These are phyloP conservation scores for Cheilosia urbana DNA, from an alignment of 2,888 invertebrate species.

Conservation along the genomic window DNA sequence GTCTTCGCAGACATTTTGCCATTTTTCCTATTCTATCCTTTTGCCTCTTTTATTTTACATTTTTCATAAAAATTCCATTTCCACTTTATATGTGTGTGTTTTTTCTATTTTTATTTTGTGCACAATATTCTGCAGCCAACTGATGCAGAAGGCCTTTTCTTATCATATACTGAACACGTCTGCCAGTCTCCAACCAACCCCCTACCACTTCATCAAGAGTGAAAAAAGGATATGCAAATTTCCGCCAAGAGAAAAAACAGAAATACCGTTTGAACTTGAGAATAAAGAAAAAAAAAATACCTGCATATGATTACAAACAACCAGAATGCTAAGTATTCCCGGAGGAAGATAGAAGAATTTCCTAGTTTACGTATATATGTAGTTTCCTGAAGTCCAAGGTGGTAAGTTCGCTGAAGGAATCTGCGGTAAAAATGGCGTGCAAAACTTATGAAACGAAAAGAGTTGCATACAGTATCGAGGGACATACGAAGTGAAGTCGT, in stretches of 20 bases:
- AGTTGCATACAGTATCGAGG: background rate
- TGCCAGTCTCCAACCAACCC: slow-evolving; percentile 36
- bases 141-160: slow-evolving; percentile 50
- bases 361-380: slow-evolving; percentile 4
- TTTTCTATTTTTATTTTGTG: background rate
- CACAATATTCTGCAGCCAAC: slow-evolving; percentile 29
- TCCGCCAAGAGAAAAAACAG: slow-evolving; percentile 1
- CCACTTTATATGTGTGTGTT: background rate
- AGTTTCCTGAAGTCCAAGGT: slow-evolving; percentile 50
- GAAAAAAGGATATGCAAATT: slow-evolving; percentile 58
- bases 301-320: slow-evolving; percentile 69
- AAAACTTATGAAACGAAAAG: background rate
- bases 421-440: slow-evolving; percentile 30
- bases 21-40: slow-evolving; percentile 8
- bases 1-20: slow-evolving; percentile 58
- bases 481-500: slow-evolving; percentile 50
- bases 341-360: slow-evolving; percentile 26
- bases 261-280: slow-evolving; percentile 67
- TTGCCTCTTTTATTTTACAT: slow-evolving; percentile 33
- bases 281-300: slow-evolving; percentile 32
- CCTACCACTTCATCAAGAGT: slow-evolving; percentile 17
- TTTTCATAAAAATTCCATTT: slow-evolving; percentile 1
- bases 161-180: slow-evolving; percentile 45
- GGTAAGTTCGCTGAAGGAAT: slow-evolving; percentile 48
- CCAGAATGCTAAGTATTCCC: slow-evolving; percentile 62